These are phyloP conservation scores for Anadara kagoshimensis DNA, from an alignment of 1,140 invertebrate genomes.

Conservation along the genomic window DNA sequence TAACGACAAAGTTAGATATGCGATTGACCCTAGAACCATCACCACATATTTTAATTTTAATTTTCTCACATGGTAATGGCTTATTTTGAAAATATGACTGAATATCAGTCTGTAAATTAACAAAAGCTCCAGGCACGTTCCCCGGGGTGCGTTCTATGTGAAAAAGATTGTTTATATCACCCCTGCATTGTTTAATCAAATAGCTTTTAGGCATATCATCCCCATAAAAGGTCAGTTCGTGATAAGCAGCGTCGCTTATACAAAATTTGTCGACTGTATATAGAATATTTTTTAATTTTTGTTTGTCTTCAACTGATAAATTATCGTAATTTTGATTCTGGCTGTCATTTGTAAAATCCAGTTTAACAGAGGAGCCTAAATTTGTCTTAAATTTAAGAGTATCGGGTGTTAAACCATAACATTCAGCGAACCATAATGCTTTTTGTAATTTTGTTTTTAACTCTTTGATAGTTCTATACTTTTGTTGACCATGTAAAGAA, in stretches of 20 bases:
- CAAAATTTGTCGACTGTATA: conserved; percentile 6
- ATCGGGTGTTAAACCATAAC: not conserved
- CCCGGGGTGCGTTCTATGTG: conserved; percentile 3
- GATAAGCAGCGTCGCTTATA: conserved; percentile 14
- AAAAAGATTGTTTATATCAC: not conserved
- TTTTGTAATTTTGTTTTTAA: not conserved
- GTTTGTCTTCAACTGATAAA: not conserved
- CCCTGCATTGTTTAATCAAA: not conserved
- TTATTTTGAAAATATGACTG: not conserved
- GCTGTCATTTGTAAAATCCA: not conserved
- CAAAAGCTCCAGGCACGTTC: conserved; percentile 7
- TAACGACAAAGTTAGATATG: conserved; percentile 7
- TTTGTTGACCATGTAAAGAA: not conserved
- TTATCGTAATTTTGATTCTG: not conserved
- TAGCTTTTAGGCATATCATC: conserved; percentile 3
- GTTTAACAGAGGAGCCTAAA: not conserved
- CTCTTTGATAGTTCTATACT: not conserved
- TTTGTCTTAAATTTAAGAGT: not conserved
- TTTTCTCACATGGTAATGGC: not conserved
- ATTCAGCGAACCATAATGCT: conserved; percentile 1
- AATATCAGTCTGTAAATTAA: not conserved
- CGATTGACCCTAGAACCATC: conserved; percentile 6
- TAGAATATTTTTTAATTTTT: not conserved
- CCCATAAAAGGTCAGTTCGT: not conserved
- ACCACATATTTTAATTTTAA: conserved; percentile 13